A percentile compares a stretch with the other conserved stretches of the same genome.
These are phyloP conservation scores for Pseudococcus longispinus DNA, from an alignment of 2,888 invertebrate species.

Conservation along the genomic window DNA sequence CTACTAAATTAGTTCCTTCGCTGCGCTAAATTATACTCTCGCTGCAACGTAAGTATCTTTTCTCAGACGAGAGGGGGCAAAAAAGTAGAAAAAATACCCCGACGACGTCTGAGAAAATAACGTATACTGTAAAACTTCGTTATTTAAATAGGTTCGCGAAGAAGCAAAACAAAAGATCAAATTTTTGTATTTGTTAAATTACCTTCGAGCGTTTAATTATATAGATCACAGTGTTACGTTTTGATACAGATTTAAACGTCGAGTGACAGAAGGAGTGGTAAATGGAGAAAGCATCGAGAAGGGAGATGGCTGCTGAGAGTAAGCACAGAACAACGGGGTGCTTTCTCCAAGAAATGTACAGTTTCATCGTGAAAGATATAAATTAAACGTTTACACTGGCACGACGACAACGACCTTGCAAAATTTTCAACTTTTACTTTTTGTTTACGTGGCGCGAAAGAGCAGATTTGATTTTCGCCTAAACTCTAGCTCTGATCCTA, in stretches of 20 bases:
- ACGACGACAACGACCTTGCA: slow-evolving; percentile 7
- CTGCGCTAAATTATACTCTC: not conserved
- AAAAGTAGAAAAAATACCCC: not conserved
- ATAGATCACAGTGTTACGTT: not conserved
- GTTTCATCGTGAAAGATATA: not conserved
- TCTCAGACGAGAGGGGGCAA: not conserved
- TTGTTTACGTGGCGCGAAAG: not conserved
- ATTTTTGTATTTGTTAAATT: slow-evolving; percentile 28
- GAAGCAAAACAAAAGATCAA: slow-evolving; percentile 8
- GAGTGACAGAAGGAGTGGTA: not conserved
- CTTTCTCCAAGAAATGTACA: not conserved
- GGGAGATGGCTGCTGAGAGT: not conserved
- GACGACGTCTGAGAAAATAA: not conserved
- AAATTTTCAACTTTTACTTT: slow-evolving; percentile 31
- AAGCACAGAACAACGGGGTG: too few relatives aligned
- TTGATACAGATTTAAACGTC: slow-evolving; percentile 17
- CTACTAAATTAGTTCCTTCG: not conserved
- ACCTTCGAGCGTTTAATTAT: slow-evolving; percentile 20
- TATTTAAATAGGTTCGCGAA: not conserved
- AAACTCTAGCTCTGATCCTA: not conserved
- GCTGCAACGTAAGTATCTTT: not conserved
- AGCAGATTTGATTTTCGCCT: not conserved
- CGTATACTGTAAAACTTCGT: not conserved
- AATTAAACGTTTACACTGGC: not conserved
- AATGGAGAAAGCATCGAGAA: not conserved